Percentiles rank a stretch among this genome's conserved stretches.
phyloP scores from a whole-genome alignment of 2,113 vertebrate genomes.

The Hypocryptadius cinnamomeus region DNA sequence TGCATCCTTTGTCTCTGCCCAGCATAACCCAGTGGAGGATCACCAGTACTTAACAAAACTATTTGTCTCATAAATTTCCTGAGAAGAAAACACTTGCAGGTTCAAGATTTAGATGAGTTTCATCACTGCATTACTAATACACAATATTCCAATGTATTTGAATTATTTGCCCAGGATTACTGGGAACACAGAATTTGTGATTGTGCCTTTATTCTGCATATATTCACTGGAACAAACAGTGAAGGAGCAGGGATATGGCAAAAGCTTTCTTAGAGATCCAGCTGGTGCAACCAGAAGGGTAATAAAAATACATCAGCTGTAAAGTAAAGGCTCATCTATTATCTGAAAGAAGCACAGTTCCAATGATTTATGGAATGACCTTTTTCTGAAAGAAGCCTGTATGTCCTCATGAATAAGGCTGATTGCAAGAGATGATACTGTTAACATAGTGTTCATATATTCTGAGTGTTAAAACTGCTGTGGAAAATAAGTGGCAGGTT shows the following conservation, averaged over 20 bases:
- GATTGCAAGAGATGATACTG: not conserved
- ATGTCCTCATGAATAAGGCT: not conserved
- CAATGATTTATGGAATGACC: not conserved
- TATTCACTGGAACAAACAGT: not conserved
- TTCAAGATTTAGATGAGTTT: not conserved
- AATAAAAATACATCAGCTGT: not conserved
- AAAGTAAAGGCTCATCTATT: not conserved
- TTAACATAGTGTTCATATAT: not conserved
- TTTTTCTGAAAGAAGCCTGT: not conserved
- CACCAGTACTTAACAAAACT: not conserved
- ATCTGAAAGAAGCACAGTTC: not conserved
- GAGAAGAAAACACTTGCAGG: not conserved
- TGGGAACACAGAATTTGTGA: not conserved
- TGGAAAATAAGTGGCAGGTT: not conserved
- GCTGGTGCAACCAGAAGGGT: not conserved
- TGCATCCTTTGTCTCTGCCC: not conserved
- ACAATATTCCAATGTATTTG: not conserved
- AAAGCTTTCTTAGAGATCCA: not conserved
- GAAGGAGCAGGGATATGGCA: not conserved
- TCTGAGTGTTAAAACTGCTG: not conserved
- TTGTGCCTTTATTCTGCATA: not conserved
- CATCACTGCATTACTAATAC: not conserved
- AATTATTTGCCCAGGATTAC: not conserved
- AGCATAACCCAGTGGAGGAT: not conserved
- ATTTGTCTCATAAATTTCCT: not conserved